Conservation (phyloP, 1,140 invertebrate genomes). For the Mactra quadrangularis region DNA sequence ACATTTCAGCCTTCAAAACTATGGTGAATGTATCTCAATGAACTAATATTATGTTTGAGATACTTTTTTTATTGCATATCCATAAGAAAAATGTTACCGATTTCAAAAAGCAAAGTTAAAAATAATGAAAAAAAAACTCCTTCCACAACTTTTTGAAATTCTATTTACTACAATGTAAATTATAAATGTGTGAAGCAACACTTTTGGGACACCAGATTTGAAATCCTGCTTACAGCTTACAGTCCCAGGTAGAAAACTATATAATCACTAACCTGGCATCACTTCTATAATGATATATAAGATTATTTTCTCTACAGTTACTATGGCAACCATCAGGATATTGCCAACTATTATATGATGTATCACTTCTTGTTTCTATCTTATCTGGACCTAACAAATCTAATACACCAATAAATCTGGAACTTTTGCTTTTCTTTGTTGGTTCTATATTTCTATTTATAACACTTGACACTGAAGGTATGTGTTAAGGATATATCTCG, state of each 20-base stretch:
- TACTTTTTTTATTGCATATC: too few species aligned
- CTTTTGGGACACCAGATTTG: background rate
- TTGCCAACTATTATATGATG: conserved; percentile 24
- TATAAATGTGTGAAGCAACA: too few species aligned
- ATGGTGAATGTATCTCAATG: too few species aligned
- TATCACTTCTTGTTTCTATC: background rate
- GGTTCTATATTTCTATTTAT: conserved; percentile 14
- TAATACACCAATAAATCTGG: conserved; percentile 33
- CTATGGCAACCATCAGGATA: conserved; percentile 48
- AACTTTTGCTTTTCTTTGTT: background rate
- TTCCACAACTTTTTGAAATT: too few species aligned
- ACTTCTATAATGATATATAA: conserved; percentile 42
- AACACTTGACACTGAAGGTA: conserved; percentile 11
- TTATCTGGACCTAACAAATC: conserved; percentile 6
- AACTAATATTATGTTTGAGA: too few species aligned
- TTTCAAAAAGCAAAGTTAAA: too few species aligned
- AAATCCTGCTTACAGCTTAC: background rate
- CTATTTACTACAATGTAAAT: too few species aligned
- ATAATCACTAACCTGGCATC: conserved; percentile 38
- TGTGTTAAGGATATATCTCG: conserved; percentile 34
- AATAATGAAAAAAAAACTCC: too few species aligned
- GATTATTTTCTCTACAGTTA: conserved; percentile 2
- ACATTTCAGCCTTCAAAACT: too few species aligned
- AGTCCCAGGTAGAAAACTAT: too few species aligned
- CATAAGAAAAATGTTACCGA: too few species aligned